phyloP scores from a whole-genome alignment of 2,888 invertebrate species.

The Exephanes ischioxanthus region DNA sequence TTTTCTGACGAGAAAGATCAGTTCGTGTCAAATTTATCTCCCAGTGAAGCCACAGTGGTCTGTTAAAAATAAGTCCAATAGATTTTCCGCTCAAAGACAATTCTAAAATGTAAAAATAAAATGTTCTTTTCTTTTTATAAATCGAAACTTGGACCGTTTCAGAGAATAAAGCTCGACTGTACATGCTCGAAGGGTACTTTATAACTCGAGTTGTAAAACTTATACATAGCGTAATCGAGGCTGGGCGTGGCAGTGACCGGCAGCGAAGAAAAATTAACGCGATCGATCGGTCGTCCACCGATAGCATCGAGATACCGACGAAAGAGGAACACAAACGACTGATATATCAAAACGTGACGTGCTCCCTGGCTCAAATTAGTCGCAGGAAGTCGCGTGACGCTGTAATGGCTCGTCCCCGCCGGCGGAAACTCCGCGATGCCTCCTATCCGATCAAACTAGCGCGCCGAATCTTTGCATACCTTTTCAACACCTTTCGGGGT shows the following conservation, averaged over 20 bases:
- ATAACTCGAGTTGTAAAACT: neutral
- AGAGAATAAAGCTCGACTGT: neutral
- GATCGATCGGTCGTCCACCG: conserved; percentile 47
- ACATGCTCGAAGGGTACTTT: neutral
- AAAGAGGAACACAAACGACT: conserved; percentile 8
- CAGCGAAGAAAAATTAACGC: conserved; percentile 48
- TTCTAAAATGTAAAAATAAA: neutral
- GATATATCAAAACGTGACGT: conserved; percentile 32
- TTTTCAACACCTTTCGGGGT: neutral
- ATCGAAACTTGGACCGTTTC: neutral
- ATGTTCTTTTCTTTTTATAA: neutral
- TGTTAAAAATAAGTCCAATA: too few species aligned
- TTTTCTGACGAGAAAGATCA: too few species aligned
- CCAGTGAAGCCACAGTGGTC: too few species aligned
- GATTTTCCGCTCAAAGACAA: too few species aligned
- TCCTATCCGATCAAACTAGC: conserved; percentile 52
- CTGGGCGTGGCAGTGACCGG: conserved; percentile 49
- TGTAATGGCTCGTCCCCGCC: conserved; percentile 1
- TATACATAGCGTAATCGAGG: neutral
- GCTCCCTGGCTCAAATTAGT: conserved; percentile 53
- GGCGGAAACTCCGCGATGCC: conserved; percentile 22
- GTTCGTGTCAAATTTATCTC: too few species aligned
- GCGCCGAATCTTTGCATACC: conserved; percentile 52
- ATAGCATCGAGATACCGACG: neutral
- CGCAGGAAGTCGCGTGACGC: conserved; percentile 61